Percentiles rank a stretch among this genome's conserved stretches.
Conservation (phyloP, 2,113 vertebrate species). For the Colistium nudipinnis region DNA sequence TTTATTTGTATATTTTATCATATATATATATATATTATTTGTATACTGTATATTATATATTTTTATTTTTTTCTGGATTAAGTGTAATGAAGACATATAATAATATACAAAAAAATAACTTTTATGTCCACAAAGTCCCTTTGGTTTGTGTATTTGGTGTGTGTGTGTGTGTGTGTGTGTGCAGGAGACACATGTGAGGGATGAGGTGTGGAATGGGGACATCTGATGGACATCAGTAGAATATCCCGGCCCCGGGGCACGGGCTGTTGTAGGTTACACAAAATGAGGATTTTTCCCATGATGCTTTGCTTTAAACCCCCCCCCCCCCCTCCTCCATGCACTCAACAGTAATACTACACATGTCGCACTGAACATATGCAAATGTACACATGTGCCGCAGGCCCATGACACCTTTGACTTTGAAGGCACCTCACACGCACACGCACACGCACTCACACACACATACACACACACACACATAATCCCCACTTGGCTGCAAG, state of each 20-base stretch:
- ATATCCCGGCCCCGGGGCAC: too few relatives aligned
- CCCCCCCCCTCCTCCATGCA: neutral
- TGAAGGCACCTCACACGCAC: constrained; percentile 19
- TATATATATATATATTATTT: too few relatives aligned
- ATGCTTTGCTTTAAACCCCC: neutral
- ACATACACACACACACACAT: neutral
- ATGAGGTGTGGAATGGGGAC: neutral
- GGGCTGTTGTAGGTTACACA: too few relatives aligned
- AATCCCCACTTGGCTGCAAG: too few relatives aligned
- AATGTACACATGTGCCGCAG: constrained; percentile 5
- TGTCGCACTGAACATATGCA: neutral
- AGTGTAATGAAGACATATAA: too few relatives aligned
- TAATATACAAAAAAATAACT: too few relatives aligned
- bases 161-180: too few relatives aligned
- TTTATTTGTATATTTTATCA: too few relatives aligned
- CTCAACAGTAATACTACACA: neutral
- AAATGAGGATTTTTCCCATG: constrained; percentile 9
- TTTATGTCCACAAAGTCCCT: too few relatives aligned
- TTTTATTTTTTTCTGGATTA: too few relatives aligned
- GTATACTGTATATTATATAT: too few relatives aligned
- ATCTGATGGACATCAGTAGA: constrained; percentile 24
- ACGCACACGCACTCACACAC: constrained; percentile 1
- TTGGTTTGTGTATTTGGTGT: too few relatives aligned
- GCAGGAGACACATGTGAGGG: neutral
- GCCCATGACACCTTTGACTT: constrained; percentile 53